Conservation (phyloP, 2,797 vertebrate species). For the Danionella dracula region DNA sequence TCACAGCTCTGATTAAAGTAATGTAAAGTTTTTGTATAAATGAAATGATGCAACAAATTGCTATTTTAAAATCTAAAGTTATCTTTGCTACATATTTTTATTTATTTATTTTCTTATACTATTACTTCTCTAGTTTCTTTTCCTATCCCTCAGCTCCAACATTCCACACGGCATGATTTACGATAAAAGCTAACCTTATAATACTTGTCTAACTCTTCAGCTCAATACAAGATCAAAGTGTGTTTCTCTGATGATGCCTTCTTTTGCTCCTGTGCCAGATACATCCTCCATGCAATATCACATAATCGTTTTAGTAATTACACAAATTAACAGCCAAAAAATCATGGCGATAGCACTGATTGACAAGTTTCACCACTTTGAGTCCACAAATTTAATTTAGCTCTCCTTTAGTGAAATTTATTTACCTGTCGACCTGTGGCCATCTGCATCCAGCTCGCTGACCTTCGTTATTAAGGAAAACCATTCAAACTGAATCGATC, state of each 20-base stretch:
- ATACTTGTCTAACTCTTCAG: conserved; percentile 17
- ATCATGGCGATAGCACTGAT: too few species aligned
- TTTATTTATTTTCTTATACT: neutral
- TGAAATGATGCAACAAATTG: too few species aligned
- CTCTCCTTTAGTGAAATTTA: neutral
- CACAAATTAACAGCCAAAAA: too few species aligned
- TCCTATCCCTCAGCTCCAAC: neutral
- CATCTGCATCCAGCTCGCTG: conserved; percentile 47
- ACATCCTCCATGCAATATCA: neutral
- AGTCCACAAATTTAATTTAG: conserved; percentile 36
- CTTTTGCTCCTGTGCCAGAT: neutral
- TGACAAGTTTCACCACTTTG: conserved; percentile 46
- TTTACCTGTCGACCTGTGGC: conserved; percentile 4
- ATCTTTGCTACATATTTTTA: too few species aligned
- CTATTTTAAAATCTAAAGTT: too few species aligned
- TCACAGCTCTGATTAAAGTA: too few species aligned
- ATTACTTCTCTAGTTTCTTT: neutral
- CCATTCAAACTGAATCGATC: conserved; percentile 55
- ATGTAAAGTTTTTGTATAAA: too few species aligned
- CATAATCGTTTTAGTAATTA: too few species aligned
- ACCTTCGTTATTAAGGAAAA: conserved; percentile 40
- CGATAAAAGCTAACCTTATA: neutral
- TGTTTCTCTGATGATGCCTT: conserved; percentile 28
- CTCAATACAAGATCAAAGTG: conserved; percentile 56
- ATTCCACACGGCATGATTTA: neutral